Percentiles rank a stretch among this genome's conserved stretches.
Conservation (phyloP, 2,797 vertebrate genomes). For the Pristis pectinata region DNA sequence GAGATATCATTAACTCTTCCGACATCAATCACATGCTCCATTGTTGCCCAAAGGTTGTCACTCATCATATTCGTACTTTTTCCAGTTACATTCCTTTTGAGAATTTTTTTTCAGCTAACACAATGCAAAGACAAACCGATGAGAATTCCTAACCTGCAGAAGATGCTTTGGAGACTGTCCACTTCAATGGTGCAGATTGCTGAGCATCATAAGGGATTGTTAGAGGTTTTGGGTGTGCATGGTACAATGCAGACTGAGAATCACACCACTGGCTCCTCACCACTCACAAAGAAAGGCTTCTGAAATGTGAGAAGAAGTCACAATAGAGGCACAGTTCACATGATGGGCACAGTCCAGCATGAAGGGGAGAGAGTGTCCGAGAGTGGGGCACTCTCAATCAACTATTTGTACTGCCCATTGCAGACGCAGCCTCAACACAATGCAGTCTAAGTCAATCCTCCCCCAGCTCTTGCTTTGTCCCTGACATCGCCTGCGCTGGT, state of each 20-base stretch:
- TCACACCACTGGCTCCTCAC: conserved; percentile 18
- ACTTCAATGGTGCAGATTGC: neutral
- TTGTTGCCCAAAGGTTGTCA: conserved; percentile 7
- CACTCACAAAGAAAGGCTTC: conserved; percentile 31
- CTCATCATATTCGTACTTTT: neutral
- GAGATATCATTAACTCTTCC: conserved; percentile 3
- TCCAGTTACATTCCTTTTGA: neutral
- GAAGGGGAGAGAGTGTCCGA: neutral
- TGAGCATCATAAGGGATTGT: neutral
- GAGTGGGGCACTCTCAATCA: conserved; percentile 34
- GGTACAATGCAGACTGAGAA: conserved; percentile 16
- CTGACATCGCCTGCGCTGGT: conserved; percentile 29
- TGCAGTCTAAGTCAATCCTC: conserved; percentile 17
- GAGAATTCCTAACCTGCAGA: conserved; percentile 33
- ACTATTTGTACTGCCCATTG: conserved; percentile 27
- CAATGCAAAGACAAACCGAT: conserved; percentile 1
- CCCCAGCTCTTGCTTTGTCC: neutral
- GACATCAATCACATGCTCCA: neutral
- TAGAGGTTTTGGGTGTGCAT: conserved; percentile 17
- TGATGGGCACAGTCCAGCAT: conserved; percentile 28
- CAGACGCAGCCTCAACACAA: conserved; percentile 25
- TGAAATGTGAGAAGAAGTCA: neutral
- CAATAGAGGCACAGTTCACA: conserved; percentile 30
- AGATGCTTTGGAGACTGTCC: conserved; percentile 25
- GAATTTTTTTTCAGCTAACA: neutral